These are phyloP conservation scores for Naso thynnoides DNA, from an alignment of 2,797 vertebrate species.

Conservation along the genomic window DNA sequence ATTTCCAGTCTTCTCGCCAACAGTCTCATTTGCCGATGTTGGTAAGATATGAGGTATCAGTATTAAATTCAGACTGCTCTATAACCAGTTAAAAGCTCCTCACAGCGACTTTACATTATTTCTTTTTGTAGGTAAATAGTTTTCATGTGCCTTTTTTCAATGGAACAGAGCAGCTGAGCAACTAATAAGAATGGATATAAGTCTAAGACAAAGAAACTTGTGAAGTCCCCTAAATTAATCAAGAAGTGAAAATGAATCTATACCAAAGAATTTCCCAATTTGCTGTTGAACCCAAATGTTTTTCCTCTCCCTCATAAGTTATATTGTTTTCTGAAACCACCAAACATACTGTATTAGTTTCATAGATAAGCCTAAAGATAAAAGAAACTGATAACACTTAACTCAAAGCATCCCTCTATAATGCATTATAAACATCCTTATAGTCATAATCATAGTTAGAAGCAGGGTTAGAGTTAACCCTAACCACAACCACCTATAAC, in stretches of 20 bases:
- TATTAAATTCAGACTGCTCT: too few relatives aligned
- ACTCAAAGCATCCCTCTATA: too few relatives aligned
- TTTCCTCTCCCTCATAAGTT: not conserved
- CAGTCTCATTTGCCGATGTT: too few relatives aligned
- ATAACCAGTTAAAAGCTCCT: too few relatives aligned
- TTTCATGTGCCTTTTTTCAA: not conserved
- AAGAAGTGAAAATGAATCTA: constrained; percentile 2
- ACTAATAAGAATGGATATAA: not conserved
- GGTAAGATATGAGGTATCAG: too few relatives aligned
- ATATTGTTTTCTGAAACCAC: not conserved
- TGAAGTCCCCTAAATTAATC: not conserved
- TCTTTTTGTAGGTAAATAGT: not conserved
- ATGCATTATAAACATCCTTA: too few relatives aligned
- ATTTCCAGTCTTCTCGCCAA: too few relatives aligned
- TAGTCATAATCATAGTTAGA: too few relatives aligned
- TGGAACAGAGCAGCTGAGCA: not conserved
- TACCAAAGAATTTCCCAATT: not conserved
- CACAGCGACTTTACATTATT: not conserved
- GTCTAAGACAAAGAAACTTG: not conserved
- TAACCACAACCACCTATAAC: too few relatives aligned
- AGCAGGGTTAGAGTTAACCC: too few relatives aligned
- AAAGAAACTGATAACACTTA: not conserved
- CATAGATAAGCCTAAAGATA: not conserved
- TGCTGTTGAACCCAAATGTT: not conserved
- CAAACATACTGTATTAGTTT: not conserved